Conservation (phyloP, 2,888 invertebrate species). For the Tenthredo mesomela region DNA sequence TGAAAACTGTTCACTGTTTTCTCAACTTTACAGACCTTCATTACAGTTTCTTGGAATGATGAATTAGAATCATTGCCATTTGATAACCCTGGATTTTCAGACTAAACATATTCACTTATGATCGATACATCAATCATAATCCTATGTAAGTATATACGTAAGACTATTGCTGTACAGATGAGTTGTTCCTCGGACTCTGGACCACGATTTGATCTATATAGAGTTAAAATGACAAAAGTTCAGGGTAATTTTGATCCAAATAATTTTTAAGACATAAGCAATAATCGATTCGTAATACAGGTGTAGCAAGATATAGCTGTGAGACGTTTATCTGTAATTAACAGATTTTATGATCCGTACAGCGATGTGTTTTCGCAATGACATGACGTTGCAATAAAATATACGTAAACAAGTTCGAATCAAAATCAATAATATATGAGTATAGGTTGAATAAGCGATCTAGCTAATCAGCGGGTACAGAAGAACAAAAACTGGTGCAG, state of each 20-base stretch:
- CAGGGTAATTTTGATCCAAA: not conserved
- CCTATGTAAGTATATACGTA: not conserved
- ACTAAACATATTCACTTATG: not conserved
- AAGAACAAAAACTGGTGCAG: not conserved
- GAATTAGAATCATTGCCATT: not conserved
- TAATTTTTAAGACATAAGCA: not conserved
- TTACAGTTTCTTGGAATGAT: not conserved
- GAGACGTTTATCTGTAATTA: not conserved
- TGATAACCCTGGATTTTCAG: not conserved
- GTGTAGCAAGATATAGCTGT: not conserved
- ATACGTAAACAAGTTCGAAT: not conserved
- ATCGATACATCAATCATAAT: slow-evolving; percentile 1
- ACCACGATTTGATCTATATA: not conserved
- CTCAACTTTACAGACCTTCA: not conserved
- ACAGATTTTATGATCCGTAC: not conserved
- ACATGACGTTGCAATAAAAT: not conserved
- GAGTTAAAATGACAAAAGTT: not conserved
- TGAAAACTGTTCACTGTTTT: not conserved
- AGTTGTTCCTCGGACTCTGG: not conserved
- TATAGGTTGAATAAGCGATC: not conserved
- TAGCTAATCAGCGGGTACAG: not conserved
- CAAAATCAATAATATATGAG: not conserved
- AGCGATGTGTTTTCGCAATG: not conserved
- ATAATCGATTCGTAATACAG: not conserved
- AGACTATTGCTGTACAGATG: not conserved